Conservation (phyloP, 2,797 vertebrate species). For the Xenopus petersii region DNA sequence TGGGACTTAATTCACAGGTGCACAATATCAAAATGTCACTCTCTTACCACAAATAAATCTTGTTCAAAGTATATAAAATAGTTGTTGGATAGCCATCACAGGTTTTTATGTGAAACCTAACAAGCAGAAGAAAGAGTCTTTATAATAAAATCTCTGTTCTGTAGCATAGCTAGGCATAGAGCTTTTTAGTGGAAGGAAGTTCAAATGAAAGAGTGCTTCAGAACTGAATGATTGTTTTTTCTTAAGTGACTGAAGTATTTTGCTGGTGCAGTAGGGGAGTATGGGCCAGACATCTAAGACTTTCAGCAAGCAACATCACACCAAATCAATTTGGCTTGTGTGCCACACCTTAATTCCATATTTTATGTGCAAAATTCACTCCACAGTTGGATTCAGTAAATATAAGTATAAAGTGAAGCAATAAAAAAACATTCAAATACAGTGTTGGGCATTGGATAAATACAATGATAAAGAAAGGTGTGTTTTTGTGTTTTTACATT, state of each 20-base stretch:
- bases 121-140: conserved; percentile 11
- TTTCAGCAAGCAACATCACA: conserved; percentile 24
- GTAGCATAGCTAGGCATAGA: neutral
- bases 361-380: conserved; percentile 18
- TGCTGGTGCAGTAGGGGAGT: neutral
- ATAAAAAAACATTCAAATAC: no score
- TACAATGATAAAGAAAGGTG: no score
- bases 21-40: neutral
- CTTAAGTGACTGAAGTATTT: conserved; percentile 12
- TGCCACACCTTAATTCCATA: conserved; percentile 11
- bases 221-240: neutral
- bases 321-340: conserved; percentile 32
- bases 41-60: conserved; percentile 18
- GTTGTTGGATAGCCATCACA: conserved; percentile 17
- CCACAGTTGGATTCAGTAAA: no score
- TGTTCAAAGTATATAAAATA: conserved; percentile 1
- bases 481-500: no score
- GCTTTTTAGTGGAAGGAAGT: conserved; percentile 14
- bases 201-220: conserved; percentile 7
- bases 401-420: no score
- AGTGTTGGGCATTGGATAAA: no score
- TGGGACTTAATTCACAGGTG: conserved; percentile 24
- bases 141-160: neutral
- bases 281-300: conserved; percentile 10
- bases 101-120: neutral